Percentiles rank a stretch among this genome's conserved stretches.
Evolutionary conservation across 1,140 invertebrate genomes (phyloP).

Genomic region (Arion vulgaris): DNA sequence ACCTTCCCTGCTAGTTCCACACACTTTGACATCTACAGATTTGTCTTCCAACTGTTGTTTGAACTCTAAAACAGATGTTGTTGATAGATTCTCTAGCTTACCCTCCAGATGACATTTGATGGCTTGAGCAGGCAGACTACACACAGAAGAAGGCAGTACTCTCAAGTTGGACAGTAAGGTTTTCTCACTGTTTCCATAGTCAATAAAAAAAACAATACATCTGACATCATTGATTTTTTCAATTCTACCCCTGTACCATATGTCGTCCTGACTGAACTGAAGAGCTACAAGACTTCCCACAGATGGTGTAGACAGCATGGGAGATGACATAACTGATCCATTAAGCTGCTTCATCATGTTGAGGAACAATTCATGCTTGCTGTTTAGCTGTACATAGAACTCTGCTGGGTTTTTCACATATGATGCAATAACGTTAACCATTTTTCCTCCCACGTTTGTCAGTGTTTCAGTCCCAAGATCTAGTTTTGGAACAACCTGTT

Average conservation of each 20-base stretch:
- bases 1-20: background rate
- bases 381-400: constrained; percentile 12
- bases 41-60: background rate
- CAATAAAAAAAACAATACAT: background rate
- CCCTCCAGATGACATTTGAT: background rate
- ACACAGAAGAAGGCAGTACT: background rate
- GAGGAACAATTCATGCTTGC: background rate
- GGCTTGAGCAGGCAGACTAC: background rate
- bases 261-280: background rate
- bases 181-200: constrained; percentile 10
- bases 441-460: background rate
- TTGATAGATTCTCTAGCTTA: background rate
- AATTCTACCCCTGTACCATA: constrained; percentile 13
- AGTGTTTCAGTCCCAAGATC: background rate
- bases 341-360: constrained; percentile 22
- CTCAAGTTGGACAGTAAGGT: background rate
- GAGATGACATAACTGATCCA: background rate
- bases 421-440: background rate
- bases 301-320: background rate
- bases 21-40: background rate
- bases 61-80: background rate
- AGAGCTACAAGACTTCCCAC: background rate
- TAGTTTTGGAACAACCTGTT: background rate
- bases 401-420: background rate
- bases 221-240: background rate